phyloP scores from a whole-genome alignment of 1,140 invertebrate genomes.

The Neuroterus valhalla region DNA sequence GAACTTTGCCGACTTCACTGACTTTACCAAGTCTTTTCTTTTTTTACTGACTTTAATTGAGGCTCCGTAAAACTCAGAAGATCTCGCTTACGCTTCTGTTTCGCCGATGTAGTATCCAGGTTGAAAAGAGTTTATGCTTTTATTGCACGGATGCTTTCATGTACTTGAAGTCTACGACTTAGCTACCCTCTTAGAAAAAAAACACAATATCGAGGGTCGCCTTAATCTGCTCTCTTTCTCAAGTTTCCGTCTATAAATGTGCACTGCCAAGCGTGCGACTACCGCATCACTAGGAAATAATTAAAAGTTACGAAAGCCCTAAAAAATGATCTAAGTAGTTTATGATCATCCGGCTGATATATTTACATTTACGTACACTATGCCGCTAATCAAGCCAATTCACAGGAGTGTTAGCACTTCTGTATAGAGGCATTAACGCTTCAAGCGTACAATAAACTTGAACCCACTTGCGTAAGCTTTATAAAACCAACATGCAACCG shows the following conservation, averaged over 20 bases:
- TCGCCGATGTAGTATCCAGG: slow-evolving; percentile 56
- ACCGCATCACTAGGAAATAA: slow-evolving; percentile 15
- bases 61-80: slow-evolving; percentile 60
- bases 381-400: not conserved
- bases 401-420: not conserved
- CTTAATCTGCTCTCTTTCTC: slow-evolving; percentile 28
- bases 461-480: not conserved
- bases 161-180: slow-evolving; percentile 35
- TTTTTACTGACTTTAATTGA: slow-evolving; percentile 68
- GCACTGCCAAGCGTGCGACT: slow-evolving; percentile 3
- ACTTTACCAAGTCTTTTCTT: slow-evolving; percentile 47
- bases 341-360: slow-evolving; percentile 11
- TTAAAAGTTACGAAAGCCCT: slow-evolving; percentile 18
- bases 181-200: slow-evolving; percentile 34
- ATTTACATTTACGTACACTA: not conserved
- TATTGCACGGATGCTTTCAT: slow-evolving; percentile 57
- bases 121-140: slow-evolving; percentile 66
- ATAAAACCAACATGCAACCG: not conserved
- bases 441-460: not conserved
- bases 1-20: slow-evolving; percentile 53
- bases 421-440: not conserved
- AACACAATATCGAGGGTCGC: slow-evolving; percentile 30
- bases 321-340: slow-evolving; percentile 13
- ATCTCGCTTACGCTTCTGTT: slow-evolving; percentile 57
- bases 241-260: slow-evolving; percentile 2